phyloP scores from a whole-genome alignment of 2,888 invertebrate genomes.

The Drosophila bunnanda region DNA sequence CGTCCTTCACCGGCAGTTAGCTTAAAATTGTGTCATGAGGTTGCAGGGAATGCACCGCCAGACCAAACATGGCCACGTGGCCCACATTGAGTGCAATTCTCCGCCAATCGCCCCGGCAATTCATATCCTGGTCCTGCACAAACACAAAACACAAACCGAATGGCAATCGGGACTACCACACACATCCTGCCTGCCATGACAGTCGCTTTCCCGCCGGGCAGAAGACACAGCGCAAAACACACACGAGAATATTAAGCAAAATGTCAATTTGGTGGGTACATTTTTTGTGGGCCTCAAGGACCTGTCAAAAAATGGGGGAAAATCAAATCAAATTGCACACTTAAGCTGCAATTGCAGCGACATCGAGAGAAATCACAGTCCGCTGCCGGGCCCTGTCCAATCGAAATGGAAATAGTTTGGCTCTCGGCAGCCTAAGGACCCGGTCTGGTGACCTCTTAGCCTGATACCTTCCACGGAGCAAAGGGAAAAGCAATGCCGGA shows the following conservation, averaged over 20 bases:
- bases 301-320: slow-evolving; percentile 62
- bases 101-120: slow-evolving; percentile 64
- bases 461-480: neutral
- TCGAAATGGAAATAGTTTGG: slow-evolving; percentile 27
- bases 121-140: slow-evolving; percentile 72
- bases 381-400: slow-evolving; percentile 24
- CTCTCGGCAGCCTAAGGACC: slow-evolving; percentile 21
- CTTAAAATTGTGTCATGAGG: slow-evolving; percentile 27
- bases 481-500: neutral
- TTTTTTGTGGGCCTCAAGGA: slow-evolving; percentile 55
- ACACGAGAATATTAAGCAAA: slow-evolving; percentile 72
- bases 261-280: slow-evolving; percentile 68
- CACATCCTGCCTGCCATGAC: slow-evolving; percentile 52
- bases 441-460: slow-evolving; percentile 14
- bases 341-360: slow-evolving; percentile 75
- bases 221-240: slow-evolving; percentile 52
- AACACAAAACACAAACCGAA: slow-evolving; percentile 63
- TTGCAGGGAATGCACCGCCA: slow-evolving; percentile 39
- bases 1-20: slow-evolving; percentile 30
- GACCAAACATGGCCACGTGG: slow-evolving; percentile 52
- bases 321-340: slow-evolving; percentile 79
- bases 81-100: slow-evolving; percentile 52
- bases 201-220: slow-evolving; percentile 48
- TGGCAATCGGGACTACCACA: slow-evolving; percentile 36
- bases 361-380: slow-evolving; percentile 61